Base-by-base conservation (phyloP, 2,113 vertebrate species). In the Oncorhynchus tshawytscha region DNA sequence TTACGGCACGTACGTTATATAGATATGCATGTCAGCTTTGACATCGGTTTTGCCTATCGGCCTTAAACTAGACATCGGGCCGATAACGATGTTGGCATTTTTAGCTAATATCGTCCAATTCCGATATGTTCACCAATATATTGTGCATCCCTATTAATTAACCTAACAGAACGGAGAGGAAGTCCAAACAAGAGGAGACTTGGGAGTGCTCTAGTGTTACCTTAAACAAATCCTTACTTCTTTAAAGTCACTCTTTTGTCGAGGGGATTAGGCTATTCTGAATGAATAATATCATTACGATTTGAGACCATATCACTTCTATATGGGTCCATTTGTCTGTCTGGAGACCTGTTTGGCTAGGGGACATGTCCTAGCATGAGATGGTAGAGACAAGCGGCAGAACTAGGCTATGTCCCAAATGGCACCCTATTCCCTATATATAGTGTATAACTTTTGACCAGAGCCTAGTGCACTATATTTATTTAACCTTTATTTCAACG, bases 311-410 rank as follows among this genome's bases (percentile, higher is more conserved):
- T 31, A 67, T 16, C 27, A 67, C 25, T 34, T 29, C n/a, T 66
- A 34, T 49, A 60, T 74, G 72, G 39, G 34, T 73, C 29, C 59
- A 51, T 64, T 57, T 64, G 72, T 49, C 18, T 15, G 34, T 73
- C 18, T 64, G 45, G n/a, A 5, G 16, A 24, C 31, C 20, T 25
- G 65, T 68, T 29, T 75, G 57, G 64, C 66, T 20, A 27, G 13
- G 18, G 59, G 59, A 62, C 59, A 16, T 62, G 59, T 62, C n/a
- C 59, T 8, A 22, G 59, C 59, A 62, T 22, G 59, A 62, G 20
- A 22, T n/a, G 1, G 59, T 45, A 11, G 59, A 22, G 7, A 24
- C 18, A 8, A 62, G n/a, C 11, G n/a, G 7, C n/a, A 51, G 49
- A 72, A 72, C 13, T 57, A 3, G 51, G 16, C 39, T 45, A 9